Evolutionary conservation across 2,888 invertebrate species (phyloP).

Genomic region (Nemurella pictetii): DNA sequence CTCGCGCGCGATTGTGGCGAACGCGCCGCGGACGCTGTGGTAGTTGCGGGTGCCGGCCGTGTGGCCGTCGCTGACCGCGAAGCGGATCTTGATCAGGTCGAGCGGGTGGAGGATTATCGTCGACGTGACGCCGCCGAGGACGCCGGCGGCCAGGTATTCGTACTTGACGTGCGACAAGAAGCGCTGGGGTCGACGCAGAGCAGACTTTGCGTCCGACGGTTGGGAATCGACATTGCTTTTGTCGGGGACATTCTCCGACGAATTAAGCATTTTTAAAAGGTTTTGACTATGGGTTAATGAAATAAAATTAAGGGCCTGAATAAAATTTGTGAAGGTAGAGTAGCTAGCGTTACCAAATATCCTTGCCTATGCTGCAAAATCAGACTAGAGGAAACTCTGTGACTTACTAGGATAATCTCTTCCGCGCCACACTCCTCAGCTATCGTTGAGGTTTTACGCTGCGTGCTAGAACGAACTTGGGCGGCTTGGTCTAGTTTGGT

Average conservation of each 20-base stretch:
- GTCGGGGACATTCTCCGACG: not conserved
- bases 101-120: constrained; percentile 93
- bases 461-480: constrained; percentile 67
- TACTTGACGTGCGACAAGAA: constrained; percentile 76
- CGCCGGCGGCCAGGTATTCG: constrained; percentile 94
- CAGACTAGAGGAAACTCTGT: too few species aligned
- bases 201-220: not conserved
- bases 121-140: constrained; percentile 94
- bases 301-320: too few species aligned
- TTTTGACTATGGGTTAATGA: not conserved
- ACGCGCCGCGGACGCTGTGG: constrained; percentile 77
- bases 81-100: constrained; percentile 97
- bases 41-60: constrained; percentile 84
- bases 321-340: too few species aligned
- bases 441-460: constrained; percentile 66
- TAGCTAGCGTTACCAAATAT: too few species aligned
- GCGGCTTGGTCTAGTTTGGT: constrained; percentile 88
- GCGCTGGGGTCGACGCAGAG: not conserved
- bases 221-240: not conserved
- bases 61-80: constrained; percentile 95
- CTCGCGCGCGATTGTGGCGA: constrained; percentile 80
- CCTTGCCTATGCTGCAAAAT: too few species aligned
- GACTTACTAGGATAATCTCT: constrained; percentile 79
- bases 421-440: constrained; percentile 93
- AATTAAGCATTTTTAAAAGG: not conserved